These are phyloP conservation scores for Vandiemenella viatica DNA, from an alignment of 2,888 invertebrate genomes.

Conservation along the genomic window DNA sequence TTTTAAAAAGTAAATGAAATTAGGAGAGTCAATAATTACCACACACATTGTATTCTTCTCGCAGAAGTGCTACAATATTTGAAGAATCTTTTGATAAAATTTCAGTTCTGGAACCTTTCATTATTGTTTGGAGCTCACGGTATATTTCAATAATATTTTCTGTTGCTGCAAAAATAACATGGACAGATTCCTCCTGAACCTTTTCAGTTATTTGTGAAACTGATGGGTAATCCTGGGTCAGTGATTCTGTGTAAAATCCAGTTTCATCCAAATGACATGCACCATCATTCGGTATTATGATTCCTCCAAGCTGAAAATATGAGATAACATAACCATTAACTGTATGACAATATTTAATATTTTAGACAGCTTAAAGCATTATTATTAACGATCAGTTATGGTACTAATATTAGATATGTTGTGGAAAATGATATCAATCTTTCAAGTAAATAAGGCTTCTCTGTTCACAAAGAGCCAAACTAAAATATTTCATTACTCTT, in stretches of 20 bases:
- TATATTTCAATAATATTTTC: slow-evolving; percentile 70
- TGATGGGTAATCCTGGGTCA: slow-evolving; percentile 86
- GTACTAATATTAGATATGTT: no score
- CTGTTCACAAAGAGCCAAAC: no score
- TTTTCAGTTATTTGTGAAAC: slow-evolving; percentile 86
- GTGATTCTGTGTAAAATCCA: slow-evolving; percentile 67
- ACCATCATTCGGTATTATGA: slow-evolving; percentile 86
- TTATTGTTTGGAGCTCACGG: slow-evolving; percentile 33
- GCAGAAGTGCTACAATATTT: slow-evolving; percentile 88
- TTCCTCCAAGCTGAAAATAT: slow-evolving; percentile 66
- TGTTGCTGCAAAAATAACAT: slow-evolving; percentile 94
- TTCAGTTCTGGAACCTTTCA: slow-evolving; percentile 69
- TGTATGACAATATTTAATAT: no score
- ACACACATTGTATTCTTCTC: slow-evolving; percentile 67
- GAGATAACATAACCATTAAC: no score
- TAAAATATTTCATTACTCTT: no score
- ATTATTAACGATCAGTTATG: no score
- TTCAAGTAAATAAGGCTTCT: no score
- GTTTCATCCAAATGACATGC: slow-evolving; percentile 60
- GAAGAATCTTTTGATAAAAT: slow-evolving; percentile 82
- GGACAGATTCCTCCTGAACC: slow-evolving; percentile 84
- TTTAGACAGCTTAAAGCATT: no score
- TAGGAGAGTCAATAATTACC: neutral
- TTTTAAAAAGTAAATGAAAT: neutral
- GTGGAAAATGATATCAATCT: no score